A percentile compares a stretch with the other conserved stretches of the same genome.
These are phyloP conservation scores for Philopedon plagiatum DNA, from an alignment of 2,888 invertebrate species.

Conservation along the genomic window DNA sequence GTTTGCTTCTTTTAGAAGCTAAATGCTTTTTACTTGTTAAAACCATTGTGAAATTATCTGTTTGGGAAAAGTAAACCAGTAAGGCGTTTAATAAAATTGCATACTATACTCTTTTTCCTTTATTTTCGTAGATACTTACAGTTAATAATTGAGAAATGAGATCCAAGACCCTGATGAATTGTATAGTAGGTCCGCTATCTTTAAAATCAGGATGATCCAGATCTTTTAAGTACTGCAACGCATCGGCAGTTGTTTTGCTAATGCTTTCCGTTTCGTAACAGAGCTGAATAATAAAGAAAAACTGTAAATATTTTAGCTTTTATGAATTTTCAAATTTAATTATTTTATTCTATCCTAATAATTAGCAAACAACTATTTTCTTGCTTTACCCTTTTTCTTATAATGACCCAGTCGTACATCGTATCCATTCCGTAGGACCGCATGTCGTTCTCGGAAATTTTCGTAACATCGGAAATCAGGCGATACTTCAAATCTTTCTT, in stretches of 20 bases:
- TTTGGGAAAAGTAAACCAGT: too few species aligned
- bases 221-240: slow-evolving; percentile 36
- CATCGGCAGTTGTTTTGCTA: slow-evolving; percentile 37
- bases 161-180: slow-evolving; percentile 40
- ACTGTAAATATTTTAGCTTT: too few species aligned
- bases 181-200: slow-evolving; percentile 27
- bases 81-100: too few species aligned
- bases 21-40: too few species aligned
- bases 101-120: background rate
- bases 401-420: slow-evolving; percentile 39
- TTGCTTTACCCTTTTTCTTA: slow-evolving; percentile 45
- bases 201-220: slow-evolving; percentile 29
- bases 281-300: slow-evolving; percentile 18
- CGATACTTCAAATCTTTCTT: slow-evolving; percentile 2
- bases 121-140: slow-evolving; percentile 6
- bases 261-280: slow-evolving; percentile 32
- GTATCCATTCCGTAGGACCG: background rate
- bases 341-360: too few species aligned
- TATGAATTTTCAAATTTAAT: too few species aligned
- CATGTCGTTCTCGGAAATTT: slow-evolving; percentile 26
- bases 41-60: too few species aligned
- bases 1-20: too few species aligned
- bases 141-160: slow-evolving; percentile 24
- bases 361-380: too few species aligned
- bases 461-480: slow-evolving; percentile 16